Percentiles rank a stretch among this genome's conserved stretches.
These are phyloP conservation scores for Takifugu bimaculatus DNA, from an alignment of 2,113 vertebrate genomes.

Conservation along the genomic window DNA sequence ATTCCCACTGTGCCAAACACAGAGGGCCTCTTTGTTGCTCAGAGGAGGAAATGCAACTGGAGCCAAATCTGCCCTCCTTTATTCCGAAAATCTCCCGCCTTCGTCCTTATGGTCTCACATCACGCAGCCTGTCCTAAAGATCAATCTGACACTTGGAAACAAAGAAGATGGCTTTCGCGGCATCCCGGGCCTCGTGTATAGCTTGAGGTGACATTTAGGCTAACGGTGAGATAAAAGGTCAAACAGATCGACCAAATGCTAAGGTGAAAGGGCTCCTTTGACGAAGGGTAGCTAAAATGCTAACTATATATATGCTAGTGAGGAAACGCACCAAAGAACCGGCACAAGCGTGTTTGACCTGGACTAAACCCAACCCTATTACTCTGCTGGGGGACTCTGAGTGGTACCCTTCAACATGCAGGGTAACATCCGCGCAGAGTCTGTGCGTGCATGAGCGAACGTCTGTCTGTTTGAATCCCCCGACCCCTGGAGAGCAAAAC, in stretches of 20 bases:
- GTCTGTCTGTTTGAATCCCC: conserved; percentile 32
- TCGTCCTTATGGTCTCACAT: conserved; percentile 51
- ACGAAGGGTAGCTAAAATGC: not conserved
- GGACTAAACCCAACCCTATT: conserved; percentile 19
- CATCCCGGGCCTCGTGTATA: conserved; percentile 3
- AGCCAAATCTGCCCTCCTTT: conserved; percentile 61
- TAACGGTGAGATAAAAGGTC: conserved; percentile 46
- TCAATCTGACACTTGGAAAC: conserved; percentile 37
- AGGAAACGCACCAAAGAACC: not conserved
- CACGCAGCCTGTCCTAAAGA: conserved; percentile 35
- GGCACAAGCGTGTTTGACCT: not conserved
- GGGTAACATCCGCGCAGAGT: conserved; percentile 31
- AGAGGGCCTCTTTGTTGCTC: conserved; percentile 66
- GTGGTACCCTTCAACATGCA: conserved; percentile 45
- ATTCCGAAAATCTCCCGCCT: conserved; percentile 64
- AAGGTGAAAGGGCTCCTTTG: not conserved
- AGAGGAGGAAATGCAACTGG: conserved; percentile 59
- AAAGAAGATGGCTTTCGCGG: not conserved
- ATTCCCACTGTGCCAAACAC: conserved; percentile 55
- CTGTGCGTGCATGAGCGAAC: conserved; percentile 12
- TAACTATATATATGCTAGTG: not conserved
- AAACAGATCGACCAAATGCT: conserved; percentile 14
- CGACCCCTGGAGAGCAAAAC: conserved; percentile 39
- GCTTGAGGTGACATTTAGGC: conserved; percentile 42
- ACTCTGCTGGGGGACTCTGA: conserved; percentile 19